Evolutionary conservation across 2,888 invertebrate genomes (phyloP), one percentile per base, ranked within the genome.

Genomic region (Holacanthella duospinosa): DNA sequence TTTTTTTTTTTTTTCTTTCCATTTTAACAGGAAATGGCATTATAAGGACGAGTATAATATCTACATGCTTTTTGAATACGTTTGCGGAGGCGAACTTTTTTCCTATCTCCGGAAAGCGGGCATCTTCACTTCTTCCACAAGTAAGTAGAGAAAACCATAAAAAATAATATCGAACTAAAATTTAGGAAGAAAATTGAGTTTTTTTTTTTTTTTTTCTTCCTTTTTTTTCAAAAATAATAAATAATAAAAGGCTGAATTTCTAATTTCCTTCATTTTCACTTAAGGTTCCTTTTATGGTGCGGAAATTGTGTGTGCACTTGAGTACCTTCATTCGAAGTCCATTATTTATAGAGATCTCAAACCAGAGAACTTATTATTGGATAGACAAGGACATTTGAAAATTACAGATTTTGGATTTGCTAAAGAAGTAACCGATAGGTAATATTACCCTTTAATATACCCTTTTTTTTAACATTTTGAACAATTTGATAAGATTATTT

Each of bases 361-460:
- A 77, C 93, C 94, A 0, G 96, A 97, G 78, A 97, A 97, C 77
- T 80, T 97, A 61, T 82, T 97, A 28, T 81, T 97, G 59, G 95
- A 94, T 75, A 84, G 84, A 70, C 90, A 93, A 73, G 96, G 96
- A 0, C 95, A 97, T 78, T 79, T 97, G 75, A 96, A 95, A 80
- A 91, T 97, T 74, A 96, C 95, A 12, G 96, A 97, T 78, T 97
- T 97, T 76, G 96, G 96, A 19, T 97, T 97, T 77, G 94, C 96
- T 55, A 97, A 97, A 79, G 89, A 90, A 75, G 80, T 97, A 56
- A 85, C 86, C 1, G 95, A 96, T 78, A 85, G 85, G 85, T 85
- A 73, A n/a, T n/a, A n/a, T n/a, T n/a, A n/a, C n/a, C n/a, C n/a
- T n/a, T n/a, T 16, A 12, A 12, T 43, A 43, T 43, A 43, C 43